Conservation (phyloP, 2,888 invertebrate species). For the Diarsia rubi region DNA sequence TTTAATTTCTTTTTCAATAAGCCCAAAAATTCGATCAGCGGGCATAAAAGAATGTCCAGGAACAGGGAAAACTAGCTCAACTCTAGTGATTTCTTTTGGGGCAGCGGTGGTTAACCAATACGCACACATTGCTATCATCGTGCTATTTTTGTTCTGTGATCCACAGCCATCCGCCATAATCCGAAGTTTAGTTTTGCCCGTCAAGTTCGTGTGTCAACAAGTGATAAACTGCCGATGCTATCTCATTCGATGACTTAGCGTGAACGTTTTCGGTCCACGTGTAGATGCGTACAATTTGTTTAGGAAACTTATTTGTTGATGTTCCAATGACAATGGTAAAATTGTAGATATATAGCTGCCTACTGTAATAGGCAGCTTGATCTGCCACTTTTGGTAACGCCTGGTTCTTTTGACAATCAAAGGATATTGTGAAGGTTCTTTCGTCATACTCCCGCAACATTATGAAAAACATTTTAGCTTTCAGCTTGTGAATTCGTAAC, state of each 20-base stretch:
- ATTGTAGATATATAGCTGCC: constrained; percentile 11
- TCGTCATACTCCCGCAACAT: constrained; percentile 15
- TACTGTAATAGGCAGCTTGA: constrained; percentile 7
- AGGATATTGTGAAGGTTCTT: constrained; percentile 1
- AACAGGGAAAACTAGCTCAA: constrained; percentile 5
- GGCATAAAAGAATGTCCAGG: constrained; percentile 19
- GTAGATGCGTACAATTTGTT: constrained; percentile 14
- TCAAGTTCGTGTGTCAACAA: constrained; percentile 13
- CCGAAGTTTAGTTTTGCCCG: constrained; percentile 12
- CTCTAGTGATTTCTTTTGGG: constrained; percentile 1
- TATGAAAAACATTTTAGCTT: constrained; percentile 17
- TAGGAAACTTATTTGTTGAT: constrained; percentile 12
- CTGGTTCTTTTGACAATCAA: constrained; percentile 28
- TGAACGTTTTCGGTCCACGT: constrained; percentile 19
- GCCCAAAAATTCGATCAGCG: constrained; percentile 15
- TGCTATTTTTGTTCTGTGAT: constrained; percentile 31
- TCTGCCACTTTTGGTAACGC: constrained; percentile 14
- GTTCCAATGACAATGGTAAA: constrained; percentile 9
- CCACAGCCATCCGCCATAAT: constrained; percentile 31
- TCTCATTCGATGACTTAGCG: constrained; percentile 56
- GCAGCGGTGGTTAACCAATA: constrained; percentile 7
- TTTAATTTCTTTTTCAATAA: constrained; percentile 22
- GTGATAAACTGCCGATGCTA: constrained; percentile 53
- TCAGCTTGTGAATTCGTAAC: constrained; percentile 21
- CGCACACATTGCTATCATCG: constrained; percentile 54